phyloP scores from a whole-genome alignment of 2,888 invertebrate genomes.

The Germaria angustata region DNA sequence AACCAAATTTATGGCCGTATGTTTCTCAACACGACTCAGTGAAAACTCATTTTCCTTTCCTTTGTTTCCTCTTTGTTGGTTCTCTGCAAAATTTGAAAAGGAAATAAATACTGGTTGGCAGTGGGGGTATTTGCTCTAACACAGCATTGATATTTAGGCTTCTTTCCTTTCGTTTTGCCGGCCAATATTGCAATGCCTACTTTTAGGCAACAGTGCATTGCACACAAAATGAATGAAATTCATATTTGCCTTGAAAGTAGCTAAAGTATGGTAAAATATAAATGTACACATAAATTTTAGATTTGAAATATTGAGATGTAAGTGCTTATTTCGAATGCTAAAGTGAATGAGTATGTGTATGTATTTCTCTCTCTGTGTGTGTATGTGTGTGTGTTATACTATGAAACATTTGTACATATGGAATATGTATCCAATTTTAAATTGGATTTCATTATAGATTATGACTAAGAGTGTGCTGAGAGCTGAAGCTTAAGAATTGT shows the following conservation, averaged over 20 bases:
- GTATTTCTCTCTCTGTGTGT: background rate
- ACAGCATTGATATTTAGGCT: background rate
- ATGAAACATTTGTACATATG: slow-evolving; percentile 3
- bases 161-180: background rate
- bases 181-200: slow-evolving; percentile 35
- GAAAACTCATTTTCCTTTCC: slow-evolving; percentile 8
- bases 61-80: background rate
- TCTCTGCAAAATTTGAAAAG: slow-evolving; percentile 34
- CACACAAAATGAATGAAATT: slow-evolving; percentile 36
- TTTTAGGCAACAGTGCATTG: slow-evolving; percentile 45
- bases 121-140: background rate
- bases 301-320: slow-evolving; percentile 58
- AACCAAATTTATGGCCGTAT: slow-evolving; percentile 55
- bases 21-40: slow-evolving; percentile 46
- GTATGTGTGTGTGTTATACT: background rate
- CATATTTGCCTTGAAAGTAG: slow-evolving; percentile 34
- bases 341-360: background rate
- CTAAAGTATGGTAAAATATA: slow-evolving; percentile 36
- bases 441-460: slow-evolving; percentile 58
- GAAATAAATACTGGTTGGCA: slow-evolving; percentile 32
- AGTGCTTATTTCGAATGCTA: slow-evolving; percentile 31
- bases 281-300: slow-evolving; percentile 27
- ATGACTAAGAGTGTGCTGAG: slow-evolving; percentile 24
- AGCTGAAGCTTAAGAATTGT: slow-evolving; percentile 34
- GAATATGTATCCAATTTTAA: slow-evolving; percentile 56